Percentiles rank a stretch among this genome's conserved stretches.
Conservation (phyloP, 2,888 invertebrate genomes). For the Agrypnus murinus region DNA sequence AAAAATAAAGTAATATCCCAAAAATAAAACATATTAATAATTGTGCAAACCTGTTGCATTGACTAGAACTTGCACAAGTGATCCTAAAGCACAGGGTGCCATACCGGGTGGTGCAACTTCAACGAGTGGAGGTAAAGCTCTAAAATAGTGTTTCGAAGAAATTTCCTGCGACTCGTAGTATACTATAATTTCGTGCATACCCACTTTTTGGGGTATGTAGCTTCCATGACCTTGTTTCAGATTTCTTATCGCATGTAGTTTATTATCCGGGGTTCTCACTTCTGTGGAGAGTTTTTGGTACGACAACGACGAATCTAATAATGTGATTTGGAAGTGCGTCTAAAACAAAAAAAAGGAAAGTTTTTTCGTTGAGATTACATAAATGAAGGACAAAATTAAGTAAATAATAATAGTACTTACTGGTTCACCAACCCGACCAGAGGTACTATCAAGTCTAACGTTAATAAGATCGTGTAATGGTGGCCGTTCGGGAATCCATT, state of each 20-base stretch:
- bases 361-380: conserved; percentile 35
- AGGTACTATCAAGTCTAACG: conserved; percentile 87
- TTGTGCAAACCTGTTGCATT: conserved; percentile 91
- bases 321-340: conserved; percentile 86
- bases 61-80: conserved; percentile 95
- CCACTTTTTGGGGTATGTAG: conserved; percentile 92
- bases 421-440: conserved; percentile 89
- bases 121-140: conserved; percentile 89
- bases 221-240: conserved; percentile 83
- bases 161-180: conserved; percentile 74
- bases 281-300: conserved; percentile 67
- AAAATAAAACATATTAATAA: no score
- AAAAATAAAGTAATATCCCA: conserved; percentile 30
- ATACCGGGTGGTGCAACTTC: conserved; percentile 94
- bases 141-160: conserved; percentile 81
- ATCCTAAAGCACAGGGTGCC: conserved; percentile 96
- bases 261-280: conserved; percentile 68
- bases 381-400: conserved; percentile 43
- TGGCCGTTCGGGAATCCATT: conserved; percentile 90
- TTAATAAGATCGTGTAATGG: conserved; percentile 88
- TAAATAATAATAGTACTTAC: conserved; percentile 72
- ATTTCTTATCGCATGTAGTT: conserved; percentile 69
- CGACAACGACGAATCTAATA: conserved; percentile 74
- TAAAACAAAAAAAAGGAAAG: conserved; percentile 67
- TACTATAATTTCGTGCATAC: conserved; percentile 90